phyloP scores from a whole-genome alignment of 2,888 invertebrate species.

The Plemyria rubiginata region DNA sequence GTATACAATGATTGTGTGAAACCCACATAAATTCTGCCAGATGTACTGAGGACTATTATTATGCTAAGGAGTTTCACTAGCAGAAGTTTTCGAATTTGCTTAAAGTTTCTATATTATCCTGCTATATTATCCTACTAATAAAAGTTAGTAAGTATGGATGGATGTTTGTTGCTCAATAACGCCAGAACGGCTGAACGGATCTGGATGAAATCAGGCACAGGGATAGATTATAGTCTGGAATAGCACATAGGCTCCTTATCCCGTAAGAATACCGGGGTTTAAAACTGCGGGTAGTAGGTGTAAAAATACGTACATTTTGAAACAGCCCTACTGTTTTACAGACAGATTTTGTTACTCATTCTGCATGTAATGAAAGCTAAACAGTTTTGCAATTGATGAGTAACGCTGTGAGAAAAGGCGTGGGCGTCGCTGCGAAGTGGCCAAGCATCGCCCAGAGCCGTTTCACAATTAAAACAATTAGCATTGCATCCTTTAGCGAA shows the following conservation, averaged over 20 bases:
- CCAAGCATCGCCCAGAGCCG: conserved; percentile 41
- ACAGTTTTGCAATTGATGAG: conserved; percentile 67
- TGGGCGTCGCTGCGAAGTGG: conserved; percentile 55
- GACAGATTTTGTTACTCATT: conserved; percentile 9
- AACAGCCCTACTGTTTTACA: conserved; percentile 2
- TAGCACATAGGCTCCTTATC: too few relatives aligned
- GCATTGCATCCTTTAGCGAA: conserved; percentile 27
- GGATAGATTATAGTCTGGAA: too few relatives aligned
- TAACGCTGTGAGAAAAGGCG: conserved; percentile 62
- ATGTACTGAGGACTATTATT: conserved; percentile 16
- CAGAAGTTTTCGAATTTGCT: conserved; percentile 13
- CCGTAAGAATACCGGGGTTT: too few relatives aligned
- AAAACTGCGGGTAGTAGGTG: too few relatives aligned
- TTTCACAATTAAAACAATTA: conserved; percentile 42
- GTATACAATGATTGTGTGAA: conserved; percentile 54
- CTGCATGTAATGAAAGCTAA: conserved; percentile 17
- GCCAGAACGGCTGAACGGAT: too few relatives aligned
- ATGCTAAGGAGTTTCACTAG: conserved; percentile 16
- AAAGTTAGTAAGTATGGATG: too few relatives aligned
- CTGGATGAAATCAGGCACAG: too few relatives aligned
- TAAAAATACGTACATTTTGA: too few relatives aligned
- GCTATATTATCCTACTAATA: too few relatives aligned
- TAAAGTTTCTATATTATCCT: too few relatives aligned
- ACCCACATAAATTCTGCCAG: conserved; percentile 48
- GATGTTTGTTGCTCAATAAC: too few relatives aligned